A percentile compares a stretch with the other conserved stretches of the same genome.
Conservation (phyloP, 2,797 vertebrate species). For the Scolopax bukidnonensis region DNA sequence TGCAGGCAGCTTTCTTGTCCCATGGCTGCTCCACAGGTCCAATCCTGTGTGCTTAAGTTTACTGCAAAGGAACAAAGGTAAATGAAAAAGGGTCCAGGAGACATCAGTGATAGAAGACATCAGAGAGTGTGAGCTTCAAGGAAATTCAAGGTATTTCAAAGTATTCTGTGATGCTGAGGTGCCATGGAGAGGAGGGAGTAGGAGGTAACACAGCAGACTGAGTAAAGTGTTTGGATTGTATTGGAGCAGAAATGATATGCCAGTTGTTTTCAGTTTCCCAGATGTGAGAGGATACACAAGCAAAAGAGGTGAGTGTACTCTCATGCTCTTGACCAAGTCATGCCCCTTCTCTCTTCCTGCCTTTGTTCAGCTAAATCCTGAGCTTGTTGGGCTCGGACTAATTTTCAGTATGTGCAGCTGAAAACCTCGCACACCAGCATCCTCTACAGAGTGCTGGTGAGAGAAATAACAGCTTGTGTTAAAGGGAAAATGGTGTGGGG, state of each 20-base stretch:
- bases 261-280: conserved; percentile 16
- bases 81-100: neutral
- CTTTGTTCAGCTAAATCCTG: conserved; percentile 13
- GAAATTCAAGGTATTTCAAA: conserved; percentile 8
- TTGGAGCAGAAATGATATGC: neutral
- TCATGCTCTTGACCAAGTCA: neutral
- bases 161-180: neutral
- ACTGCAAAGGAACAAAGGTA: neutral
- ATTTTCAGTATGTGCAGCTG: neutral
- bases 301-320: neutral
- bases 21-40: neutral
- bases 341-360: neutral
- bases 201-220: neutral
- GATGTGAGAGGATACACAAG: neutral
- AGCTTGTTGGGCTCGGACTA: neutral
- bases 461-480: neutral
- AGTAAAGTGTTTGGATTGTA: neutral
- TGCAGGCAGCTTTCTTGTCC: neutral
- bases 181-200: neutral
- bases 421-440: neutral
- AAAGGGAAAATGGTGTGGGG: neutral
- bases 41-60: neutral
- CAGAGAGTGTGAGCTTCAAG: neutral
- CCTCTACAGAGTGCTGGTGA: neutral
- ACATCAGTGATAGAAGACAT: neutral